Base-by-base conservation (phyloP, 92 coral and sea anemone species). In the Micromussa lordhowensis region DNA sequence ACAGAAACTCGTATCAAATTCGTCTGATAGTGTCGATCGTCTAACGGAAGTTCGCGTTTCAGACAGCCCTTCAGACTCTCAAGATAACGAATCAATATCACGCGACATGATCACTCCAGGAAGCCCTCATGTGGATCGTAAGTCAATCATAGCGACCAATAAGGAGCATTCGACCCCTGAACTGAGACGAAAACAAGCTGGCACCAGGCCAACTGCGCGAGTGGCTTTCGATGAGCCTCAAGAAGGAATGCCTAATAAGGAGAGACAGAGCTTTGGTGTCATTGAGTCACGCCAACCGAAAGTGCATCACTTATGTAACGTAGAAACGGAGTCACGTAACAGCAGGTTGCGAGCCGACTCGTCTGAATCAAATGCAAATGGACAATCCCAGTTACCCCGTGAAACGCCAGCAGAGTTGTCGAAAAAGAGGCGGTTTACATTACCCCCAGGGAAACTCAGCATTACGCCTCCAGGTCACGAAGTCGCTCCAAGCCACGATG, bases 151-250 rank as follows among this genome's bases (percentile, higher is more conserved):
- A 76, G 58, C 31, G 17, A 29, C 10, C 1, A 40, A 48, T 22
- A 44, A 58, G n/a, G 36, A 35, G 40, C 74, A 71, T 51, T 55
- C 70, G 8, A 26, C 80, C 17, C 30, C 4, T 72, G 86, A 82
- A 29, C 70, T 30, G 2, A 51, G 68, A 30, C 61, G 78, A 21
- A 86, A 86, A 44, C 77, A 44, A 44, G 88, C 81, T 15, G 32
- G 32, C 12, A 48, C 26, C 77, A 78, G 59, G 57, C 31, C 88
- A 13, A 64, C 82, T 21, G 49, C 68, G 61, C 72, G 82, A 14
- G 14, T 76, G 28, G 83, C 89, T 30, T 86, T 86, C 26, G 89
- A 64, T 86, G 77, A 86, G 13, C 77, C 82, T n/a, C 82, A 14
- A 36, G 78, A 77, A 29, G 75, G 29, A 63, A 61, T 82, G 24